Base-by-base conservation (phyloP, 1,140 invertebrate genomes). In the Apolygus lucorum region DNA sequence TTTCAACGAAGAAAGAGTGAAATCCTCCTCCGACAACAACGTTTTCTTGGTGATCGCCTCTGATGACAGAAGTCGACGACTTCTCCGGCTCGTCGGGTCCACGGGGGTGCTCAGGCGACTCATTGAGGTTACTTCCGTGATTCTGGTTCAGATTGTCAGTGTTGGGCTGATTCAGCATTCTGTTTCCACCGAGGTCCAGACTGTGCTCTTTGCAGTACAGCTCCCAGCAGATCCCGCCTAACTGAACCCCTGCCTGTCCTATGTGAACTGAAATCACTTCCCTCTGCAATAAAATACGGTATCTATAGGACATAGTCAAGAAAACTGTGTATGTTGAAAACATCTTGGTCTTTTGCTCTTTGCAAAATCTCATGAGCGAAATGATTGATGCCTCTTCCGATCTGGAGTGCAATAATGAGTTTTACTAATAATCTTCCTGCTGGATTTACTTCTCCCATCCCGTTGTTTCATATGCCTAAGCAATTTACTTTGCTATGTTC, bases 161-260 rank as follows among this genome's bases (percentile, higher is more conserved):
- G 27, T 25, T 26, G 65, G 17, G 27, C n/a, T n/a, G n/a, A n/a
- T n/a, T n/a, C 1, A 22, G n/a, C 11, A 52, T 26, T 29, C 29
- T 17, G 22, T 29, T 69, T 1, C 68, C 68, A 21, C 8, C 14
- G 1, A 28, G n/a, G 29, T 69, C 82, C 71, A 90, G 87, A 4
- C 87, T 86, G 76, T 89, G 88, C 76, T 90, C 88, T 62, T 89
- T 75, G 73, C 88, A 89, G 77, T 88, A 90, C 64, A 90, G 79
- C 76, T 90, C 88, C 83, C 83, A 84, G 68, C 81, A 82, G 49
- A 84, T 85, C 76, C 87, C 87, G 66, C 88, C 89, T 73, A 90
- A 88, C 78, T 90, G 88, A 27, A 89, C 85, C 42, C 88, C 88
- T 25, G 88, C 87, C 78, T 90, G 88, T 25, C 88, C 88, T 69